Evolutionary conservation across 2,113 vertebrate species (phyloP).

Genomic region (Coracopsis vasa): DNA sequence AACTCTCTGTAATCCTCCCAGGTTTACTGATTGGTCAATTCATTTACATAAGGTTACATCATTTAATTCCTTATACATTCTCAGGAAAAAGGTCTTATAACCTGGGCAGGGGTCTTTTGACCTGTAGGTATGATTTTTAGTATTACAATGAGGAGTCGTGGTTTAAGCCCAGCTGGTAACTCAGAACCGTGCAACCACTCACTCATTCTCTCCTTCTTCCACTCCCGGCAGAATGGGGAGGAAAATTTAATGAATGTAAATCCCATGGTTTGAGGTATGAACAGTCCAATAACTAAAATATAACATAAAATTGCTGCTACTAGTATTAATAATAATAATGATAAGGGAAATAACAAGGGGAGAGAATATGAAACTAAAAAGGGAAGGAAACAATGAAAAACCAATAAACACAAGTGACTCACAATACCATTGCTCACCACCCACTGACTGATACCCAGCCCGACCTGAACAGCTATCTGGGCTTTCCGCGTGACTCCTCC

Average conservation of each 20-base stretch:
- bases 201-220: neutral
- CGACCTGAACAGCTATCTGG: accelerated
- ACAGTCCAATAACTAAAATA: neutral
- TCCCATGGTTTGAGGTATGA: neutral
- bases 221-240: neutral
- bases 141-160: neutral
- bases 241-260: neutral
- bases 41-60: neutral
- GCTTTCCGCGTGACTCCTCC: neutral
- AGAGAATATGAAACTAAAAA: neutral
- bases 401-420: neutral
- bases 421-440: neutral
- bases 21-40: neutral
- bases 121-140: neutral
- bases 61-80: neutral
- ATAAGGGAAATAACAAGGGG: neutral
- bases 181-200: neutral
- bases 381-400: neutral
- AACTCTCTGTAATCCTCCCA: neutral
- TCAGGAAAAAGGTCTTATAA: neutral
- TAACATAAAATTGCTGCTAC: neutral
- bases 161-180: neutral
- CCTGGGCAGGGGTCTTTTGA: neutral
- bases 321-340: neutral
- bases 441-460: neutral